Evolutionary conservation across 2,113 vertebrate species (phyloP).

Genomic region (Mus pahari): DNA sequence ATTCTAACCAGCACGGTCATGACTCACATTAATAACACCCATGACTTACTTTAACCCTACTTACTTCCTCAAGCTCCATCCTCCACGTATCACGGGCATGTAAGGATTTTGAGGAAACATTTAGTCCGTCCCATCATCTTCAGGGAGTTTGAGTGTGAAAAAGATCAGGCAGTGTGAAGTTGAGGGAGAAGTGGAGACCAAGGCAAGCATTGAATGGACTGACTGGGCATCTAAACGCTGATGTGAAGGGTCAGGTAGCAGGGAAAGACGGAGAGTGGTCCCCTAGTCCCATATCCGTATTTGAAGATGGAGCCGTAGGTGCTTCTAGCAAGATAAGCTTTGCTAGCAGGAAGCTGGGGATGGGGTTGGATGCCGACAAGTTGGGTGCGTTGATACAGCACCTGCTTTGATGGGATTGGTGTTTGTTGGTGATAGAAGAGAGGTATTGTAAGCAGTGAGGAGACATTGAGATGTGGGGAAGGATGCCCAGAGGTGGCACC

Average conservation of each 20-base stretch:
- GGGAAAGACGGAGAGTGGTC: neutral
- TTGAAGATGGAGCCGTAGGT: neutral
- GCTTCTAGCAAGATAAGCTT: neutral
- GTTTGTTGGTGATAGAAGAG: neutral
- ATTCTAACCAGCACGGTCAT: neutral
- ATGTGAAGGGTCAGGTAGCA: neutral
- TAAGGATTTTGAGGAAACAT: neutral
- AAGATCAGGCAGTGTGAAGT: neutral
- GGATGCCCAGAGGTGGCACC: neutral
- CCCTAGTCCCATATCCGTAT: neutral
- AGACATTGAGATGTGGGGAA: neutral
- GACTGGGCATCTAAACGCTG: neutral
- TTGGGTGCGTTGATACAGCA: neutral
- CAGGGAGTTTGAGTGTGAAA: neutral
- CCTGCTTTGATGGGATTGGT: neutral
- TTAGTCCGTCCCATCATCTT: neutral
- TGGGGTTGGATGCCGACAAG: neutral
- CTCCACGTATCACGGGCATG: neutral
- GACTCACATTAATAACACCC: neutral
- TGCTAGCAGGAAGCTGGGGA: neutral
- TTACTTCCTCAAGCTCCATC: neutral
- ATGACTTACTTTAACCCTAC: neutral
- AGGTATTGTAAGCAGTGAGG: neutral
- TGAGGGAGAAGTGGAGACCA: neutral
- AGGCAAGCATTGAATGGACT: neutral